Evolutionary conservation across 2,113 vertebrate genomes (phyloP).

Genomic region (Oophaga pumilio): DNA sequence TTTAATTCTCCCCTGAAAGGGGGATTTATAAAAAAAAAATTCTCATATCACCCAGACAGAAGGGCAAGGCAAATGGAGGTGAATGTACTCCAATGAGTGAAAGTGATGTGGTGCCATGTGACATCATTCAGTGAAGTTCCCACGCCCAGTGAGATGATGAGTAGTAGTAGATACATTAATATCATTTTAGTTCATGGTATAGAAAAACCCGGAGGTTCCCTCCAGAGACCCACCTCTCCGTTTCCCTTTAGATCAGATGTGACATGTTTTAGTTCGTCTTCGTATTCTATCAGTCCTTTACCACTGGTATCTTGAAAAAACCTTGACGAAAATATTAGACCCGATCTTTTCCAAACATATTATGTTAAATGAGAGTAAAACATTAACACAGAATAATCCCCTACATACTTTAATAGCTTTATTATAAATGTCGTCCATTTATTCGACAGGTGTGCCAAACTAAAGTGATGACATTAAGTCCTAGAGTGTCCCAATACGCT

Average conservation of each 20-base stretch:
- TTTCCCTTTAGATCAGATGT: not conserved
- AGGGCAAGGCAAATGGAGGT: no score
- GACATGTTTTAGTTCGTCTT: not conserved
- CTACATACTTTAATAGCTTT: not conserved
- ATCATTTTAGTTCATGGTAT: not conserved
- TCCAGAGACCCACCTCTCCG: not conserved
- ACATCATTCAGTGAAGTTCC: no score
- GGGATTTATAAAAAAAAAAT: no score
- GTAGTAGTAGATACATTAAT: no score
- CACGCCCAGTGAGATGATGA: no score
- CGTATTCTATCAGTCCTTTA: not conserved
- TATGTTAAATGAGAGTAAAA: not conserved
- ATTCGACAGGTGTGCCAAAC: slow-evolving; percentile 84
- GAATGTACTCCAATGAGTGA: no score
- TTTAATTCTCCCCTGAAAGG: no score
- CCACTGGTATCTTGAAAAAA: not conserved
- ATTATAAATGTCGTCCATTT: not conserved
- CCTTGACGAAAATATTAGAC: not conserved
- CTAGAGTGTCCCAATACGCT: slow-evolving; percentile 89
- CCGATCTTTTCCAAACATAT: not conserved
- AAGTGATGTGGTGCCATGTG: no score
- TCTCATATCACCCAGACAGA: no score
- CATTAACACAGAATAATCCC: not conserved
- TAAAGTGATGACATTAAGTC: slow-evolving; percentile 89
- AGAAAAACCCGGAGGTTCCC: not conserved